Conservation (phyloP, 1,140 invertebrate genomes). For the Bombyx mori region DNA sequence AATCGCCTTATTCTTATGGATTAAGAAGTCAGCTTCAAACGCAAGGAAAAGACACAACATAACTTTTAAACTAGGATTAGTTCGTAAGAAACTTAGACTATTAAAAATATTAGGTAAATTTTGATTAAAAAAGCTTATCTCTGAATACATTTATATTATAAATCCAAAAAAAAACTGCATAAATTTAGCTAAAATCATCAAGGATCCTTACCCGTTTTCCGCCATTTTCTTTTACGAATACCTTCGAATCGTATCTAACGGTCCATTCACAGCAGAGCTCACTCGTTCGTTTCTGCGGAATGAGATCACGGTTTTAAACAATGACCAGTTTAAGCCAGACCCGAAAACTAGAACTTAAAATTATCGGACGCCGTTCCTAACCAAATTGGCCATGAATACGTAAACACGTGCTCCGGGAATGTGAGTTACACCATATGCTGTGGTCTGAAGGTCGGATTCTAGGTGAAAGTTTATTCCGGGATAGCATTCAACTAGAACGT, state of each 20-base stretch:
- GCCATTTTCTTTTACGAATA: constrained; percentile 27
- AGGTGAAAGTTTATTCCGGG: constrained; percentile 17
- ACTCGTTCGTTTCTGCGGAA: constrained; percentile 25
- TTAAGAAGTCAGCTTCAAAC: too few relatives aligned
- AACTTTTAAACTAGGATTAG: too few relatives aligned
- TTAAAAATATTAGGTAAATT: too few relatives aligned
- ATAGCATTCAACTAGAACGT: not conserved
- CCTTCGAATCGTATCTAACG: constrained; percentile 3
- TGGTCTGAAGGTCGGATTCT: constrained; percentile 15
- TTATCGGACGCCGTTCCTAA: too few relatives aligned
- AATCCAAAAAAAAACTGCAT: not conserved
- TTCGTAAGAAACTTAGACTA: too few relatives aligned
- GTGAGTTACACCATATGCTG: constrained; percentile 15
- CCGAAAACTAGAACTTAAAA: too few relatives aligned
- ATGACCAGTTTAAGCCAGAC: too few relatives aligned
- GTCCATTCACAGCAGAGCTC: constrained; percentile 15
- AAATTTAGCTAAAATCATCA: not conserved
- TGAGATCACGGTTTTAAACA: constrained; percentile 32
- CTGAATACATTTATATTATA: too few relatives aligned
- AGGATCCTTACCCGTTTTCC: constrained; percentile 43
- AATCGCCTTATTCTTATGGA: too few relatives aligned
- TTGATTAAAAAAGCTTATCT: too few relatives aligned
- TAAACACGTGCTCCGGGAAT: constrained; percentile 20
- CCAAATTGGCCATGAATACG: not conserved
- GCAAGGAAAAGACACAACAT: too few relatives aligned